Percentiles rank a stretch among this genome's conserved stretches.
phyloP scores from a whole-genome alignment of 2,113 vertebrate genomes.

The Ceuthmochares aereus region DNA sequence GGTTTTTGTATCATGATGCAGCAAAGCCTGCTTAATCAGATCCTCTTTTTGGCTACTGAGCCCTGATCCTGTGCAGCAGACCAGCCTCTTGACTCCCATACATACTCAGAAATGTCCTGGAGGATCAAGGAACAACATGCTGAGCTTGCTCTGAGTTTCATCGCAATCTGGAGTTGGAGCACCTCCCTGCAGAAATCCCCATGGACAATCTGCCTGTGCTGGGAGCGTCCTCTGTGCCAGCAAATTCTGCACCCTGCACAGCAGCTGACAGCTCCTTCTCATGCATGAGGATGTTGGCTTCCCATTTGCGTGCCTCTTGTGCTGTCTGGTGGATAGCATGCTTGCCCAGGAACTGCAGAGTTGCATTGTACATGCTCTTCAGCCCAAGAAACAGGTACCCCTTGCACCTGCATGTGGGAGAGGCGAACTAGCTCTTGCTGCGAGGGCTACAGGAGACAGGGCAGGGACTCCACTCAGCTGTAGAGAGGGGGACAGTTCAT shows the following conservation, averaged over 20 bases:
- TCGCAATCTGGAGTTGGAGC: background rate
- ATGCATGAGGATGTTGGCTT: background rate
- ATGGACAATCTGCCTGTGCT: background rate
- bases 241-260: background rate
- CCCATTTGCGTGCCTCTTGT: background rate
- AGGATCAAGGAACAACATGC: background rate
- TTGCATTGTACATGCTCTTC: background rate
- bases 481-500: background rate
- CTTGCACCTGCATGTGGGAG: background rate
- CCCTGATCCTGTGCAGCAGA: background rate
- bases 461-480: background rate
- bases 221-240: fast-evolving
- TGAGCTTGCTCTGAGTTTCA: background rate
- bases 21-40: background rate
- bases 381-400: background rate
- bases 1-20: background rate
- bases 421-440: background rate
- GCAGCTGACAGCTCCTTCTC: background rate
- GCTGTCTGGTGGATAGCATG: fast-evolving
- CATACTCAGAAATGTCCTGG: background rate
- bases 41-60: background rate
- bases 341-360: background rate
- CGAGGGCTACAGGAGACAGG: fast-evolving
- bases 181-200: background rate
- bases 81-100: background rate